Conservation (phyloP, 2,113 vertebrate species). For the Polyodon spathula region DNA sequence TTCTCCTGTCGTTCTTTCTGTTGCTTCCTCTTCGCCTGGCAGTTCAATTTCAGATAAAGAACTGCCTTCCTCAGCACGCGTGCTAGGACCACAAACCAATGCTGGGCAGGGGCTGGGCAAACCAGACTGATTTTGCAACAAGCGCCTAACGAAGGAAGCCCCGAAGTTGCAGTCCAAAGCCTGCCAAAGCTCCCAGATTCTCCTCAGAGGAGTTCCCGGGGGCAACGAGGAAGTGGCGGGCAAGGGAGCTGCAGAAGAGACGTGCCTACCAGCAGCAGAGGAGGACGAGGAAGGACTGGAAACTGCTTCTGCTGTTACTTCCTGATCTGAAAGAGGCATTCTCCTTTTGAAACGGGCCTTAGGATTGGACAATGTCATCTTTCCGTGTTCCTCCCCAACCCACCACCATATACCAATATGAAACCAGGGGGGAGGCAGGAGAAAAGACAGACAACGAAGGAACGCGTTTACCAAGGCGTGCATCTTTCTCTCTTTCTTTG, state of each 20-base stretch:
- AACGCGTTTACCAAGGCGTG: conserved; percentile 53
- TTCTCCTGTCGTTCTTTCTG: conserved; percentile 16
- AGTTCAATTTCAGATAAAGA: background rate
- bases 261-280: conserved; percentile 29
- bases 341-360: conserved; percentile 50
- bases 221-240: conserved; percentile 33
- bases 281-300: conserved; percentile 36
- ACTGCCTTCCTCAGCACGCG: conserved; percentile 13
- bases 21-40: conserved; percentile 12
- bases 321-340: conserved; percentile 65
- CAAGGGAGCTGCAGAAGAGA: conserved; percentile 46
- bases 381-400: conserved; percentile 49
- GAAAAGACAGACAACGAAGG: conserved; percentile 53
- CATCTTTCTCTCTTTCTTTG: conserved; percentile 29
- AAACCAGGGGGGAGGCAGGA: conserved; percentile 57
- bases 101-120: conserved; percentile 28
- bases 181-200: conserved; percentile 54
- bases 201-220: conserved; percentile 44
- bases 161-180: conserved; percentile 56
- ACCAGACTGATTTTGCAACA: conserved; percentile 34
- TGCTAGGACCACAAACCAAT: too few species aligned
- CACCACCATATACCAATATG: conserved; percentile 53
- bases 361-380: conserved; percentile 56
- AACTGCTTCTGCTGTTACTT: conserved; percentile 47
- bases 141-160: conserved; percentile 41